Percentiles rank a stretch among this genome's conserved stretches.
Evolutionary conservation across 2,888 invertebrate species (phyloP).

Genomic region (Apantesis nais): DNA sequence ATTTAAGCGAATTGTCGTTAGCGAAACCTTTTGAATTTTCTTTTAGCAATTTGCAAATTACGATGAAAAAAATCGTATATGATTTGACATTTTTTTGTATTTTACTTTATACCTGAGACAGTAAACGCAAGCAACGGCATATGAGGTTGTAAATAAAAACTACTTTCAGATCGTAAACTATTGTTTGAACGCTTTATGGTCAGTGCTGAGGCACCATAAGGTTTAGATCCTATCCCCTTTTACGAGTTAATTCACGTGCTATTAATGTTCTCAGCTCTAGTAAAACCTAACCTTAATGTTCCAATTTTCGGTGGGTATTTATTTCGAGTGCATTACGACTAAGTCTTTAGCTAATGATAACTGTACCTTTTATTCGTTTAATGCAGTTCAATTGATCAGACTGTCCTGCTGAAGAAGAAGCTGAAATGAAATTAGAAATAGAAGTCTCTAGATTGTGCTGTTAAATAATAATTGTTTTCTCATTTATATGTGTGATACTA

Average conservation of each 20-base stretch:
- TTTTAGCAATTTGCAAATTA: background rate
- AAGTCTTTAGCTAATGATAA: background rate
- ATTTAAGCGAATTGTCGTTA: background rate
- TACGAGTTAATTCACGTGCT: slow-evolving; percentile 40
- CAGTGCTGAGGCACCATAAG: slow-evolving; percentile 30
- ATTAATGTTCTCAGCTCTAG: slow-evolving; percentile 24
- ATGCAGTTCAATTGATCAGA: background rate
- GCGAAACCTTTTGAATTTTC: background rate
- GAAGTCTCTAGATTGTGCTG: background rate
- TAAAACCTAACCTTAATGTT: slow-evolving; percentile 12
- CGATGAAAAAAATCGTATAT: background rate
- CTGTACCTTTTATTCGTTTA: background rate
- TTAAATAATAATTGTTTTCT: no score
- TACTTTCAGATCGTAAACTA: slow-evolving; percentile 37
- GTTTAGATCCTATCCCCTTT: slow-evolving; percentile 29
- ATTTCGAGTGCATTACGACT: slow-evolving; percentile 9
- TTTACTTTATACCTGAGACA: background rate
- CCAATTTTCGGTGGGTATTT: slow-evolving; percentile 9
- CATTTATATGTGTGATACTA: no score
- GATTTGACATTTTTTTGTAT: background rate
- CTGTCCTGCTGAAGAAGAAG: no score
- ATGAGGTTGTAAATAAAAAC: slow-evolving; percentile 32
- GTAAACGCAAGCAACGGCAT: slow-evolving; percentile 11
- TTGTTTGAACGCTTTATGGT: slow-evolving; percentile 38
- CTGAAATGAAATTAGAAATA: no score